These are phyloP conservation scores for Sitophilus oryzae DNA, from an alignment of 1,140 invertebrate genomes.

Conservation along the genomic window DNA sequence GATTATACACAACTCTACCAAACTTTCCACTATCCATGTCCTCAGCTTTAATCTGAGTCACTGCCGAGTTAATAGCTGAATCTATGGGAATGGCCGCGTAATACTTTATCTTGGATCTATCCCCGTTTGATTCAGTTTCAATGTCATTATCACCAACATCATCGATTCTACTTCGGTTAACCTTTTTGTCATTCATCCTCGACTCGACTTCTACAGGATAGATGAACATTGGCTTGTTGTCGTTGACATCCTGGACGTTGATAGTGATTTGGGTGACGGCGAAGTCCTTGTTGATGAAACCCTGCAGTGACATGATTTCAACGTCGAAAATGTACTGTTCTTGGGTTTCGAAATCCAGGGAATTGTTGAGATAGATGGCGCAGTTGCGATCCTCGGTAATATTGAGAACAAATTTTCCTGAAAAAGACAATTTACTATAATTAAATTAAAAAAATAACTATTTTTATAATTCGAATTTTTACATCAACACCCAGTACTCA, in stretches of 20 bases:
- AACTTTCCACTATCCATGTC: slow-evolving; percentile 77
- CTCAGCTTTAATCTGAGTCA: slow-evolving; percentile 71
- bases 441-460: no score
- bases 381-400: slow-evolving; percentile 74
- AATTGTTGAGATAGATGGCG: slow-evolving; percentile 61
- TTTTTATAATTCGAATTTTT: no score
- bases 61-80: slow-evolving; percentile 63
- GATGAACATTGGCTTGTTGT: slow-evolving; percentile 76
- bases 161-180: slow-evolving; percentile 13
- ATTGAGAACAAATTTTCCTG: slow-evolving; percentile 64
- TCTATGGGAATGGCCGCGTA: slow-evolving; percentile 66
- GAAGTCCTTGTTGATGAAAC: slow-evolving; percentile 67
- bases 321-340: slow-evolving; percentile 70
- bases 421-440: no score
- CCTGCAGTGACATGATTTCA: slow-evolving; percentile 66
- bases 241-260: slow-evolving; percentile 79
- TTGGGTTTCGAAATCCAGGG: slow-evolving; percentile 69
- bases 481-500: no score
- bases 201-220: slow-evolving; percentile 51
- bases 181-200: background rate
- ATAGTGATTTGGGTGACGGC: slow-evolving; percentile 71
- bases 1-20: slow-evolving; percentile 67
- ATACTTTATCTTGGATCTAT: slow-evolving; percentile 51
- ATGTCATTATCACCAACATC: no score
- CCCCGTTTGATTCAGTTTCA: no score